Conservation (phyloP, 2,797 vertebrate species). For the Pogoniulus pusillus region DNA sequence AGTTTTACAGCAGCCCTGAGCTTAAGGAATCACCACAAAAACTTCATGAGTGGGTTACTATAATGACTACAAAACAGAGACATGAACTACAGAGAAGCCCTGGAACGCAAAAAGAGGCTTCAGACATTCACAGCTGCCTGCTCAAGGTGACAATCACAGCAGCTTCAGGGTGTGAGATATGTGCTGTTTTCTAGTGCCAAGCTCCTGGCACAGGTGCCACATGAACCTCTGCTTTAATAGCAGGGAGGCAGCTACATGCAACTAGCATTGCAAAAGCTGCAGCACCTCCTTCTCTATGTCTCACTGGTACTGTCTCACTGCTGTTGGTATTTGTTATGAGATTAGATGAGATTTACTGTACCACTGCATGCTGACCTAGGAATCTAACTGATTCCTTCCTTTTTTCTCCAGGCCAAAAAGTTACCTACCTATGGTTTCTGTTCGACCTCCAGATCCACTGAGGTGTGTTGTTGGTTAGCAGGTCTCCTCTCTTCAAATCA, state of each 20-base stretch:
- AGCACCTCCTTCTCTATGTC: not conserved
- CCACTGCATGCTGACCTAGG: not conserved
- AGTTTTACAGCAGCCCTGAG: not conserved
- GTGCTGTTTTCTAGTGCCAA: not conserved
- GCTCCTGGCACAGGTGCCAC: accelerated
- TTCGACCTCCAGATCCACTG: not conserved
- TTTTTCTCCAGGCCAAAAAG: not conserved
- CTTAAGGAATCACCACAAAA: not conserved
- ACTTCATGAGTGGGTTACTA: not conserved
- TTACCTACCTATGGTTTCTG: not conserved
- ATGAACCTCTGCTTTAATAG: not conserved
- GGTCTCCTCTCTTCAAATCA: not conserved
- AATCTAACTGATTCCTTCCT: not conserved
- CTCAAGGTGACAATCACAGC: not conserved
- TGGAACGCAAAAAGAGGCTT: not conserved
- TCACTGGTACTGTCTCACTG: not conserved
- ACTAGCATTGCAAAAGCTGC: not conserved
- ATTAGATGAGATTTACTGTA: not conserved
- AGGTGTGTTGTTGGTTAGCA: not conserved
- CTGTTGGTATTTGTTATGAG: not conserved
- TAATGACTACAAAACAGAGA: not conserved
- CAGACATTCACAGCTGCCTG: not conserved
- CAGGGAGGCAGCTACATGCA: not conserved
- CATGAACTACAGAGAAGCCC: not conserved
- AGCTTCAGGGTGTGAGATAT: not conserved